phyloP scores from a whole-genome alignment of 2,797 vertebrate genomes.

The Malacoraja senta region DNA sequence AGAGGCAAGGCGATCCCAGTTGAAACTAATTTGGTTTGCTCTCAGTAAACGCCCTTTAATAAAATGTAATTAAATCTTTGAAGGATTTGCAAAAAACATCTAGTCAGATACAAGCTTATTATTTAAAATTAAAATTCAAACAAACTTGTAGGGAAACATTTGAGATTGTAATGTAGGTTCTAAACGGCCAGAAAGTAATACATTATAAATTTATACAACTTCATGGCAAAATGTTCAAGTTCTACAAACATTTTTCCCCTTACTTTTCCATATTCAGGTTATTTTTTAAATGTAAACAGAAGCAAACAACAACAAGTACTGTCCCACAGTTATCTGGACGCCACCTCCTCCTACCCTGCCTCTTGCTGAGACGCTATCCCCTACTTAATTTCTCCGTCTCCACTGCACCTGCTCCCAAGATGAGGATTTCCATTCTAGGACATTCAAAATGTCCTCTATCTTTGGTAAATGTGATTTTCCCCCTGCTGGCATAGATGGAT shows the following conservation, averaged over 20 bases:
- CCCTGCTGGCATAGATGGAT: too few relatives aligned
- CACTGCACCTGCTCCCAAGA: too few relatives aligned
- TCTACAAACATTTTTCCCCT: background rate
- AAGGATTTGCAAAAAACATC: background rate
- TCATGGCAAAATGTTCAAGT: background rate
- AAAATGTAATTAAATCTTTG: conserved; percentile 12
- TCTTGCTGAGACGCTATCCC: too few relatives aligned
- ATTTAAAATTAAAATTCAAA: conserved; percentile 11
- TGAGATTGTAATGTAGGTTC: background rate
- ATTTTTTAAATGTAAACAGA: background rate
- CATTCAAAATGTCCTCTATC: too few relatives aligned
- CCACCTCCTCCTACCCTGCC: too few relatives aligned
- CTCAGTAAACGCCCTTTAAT: conserved; percentile 77
- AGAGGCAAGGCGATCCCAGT: conserved; percentile 89
- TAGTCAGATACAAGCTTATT: background rate
- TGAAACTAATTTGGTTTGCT: conserved; percentile 94
- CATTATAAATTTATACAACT: background rate
- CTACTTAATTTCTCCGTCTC: too few relatives aligned
- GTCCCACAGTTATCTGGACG: too few relatives aligned
- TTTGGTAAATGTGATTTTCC: too few relatives aligned
- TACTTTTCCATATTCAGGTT: background rate
- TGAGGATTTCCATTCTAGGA: too few relatives aligned
- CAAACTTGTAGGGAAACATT: background rate
- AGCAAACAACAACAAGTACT: background rate
- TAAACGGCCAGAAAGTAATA: background rate